Conservation (phyloP, 2,113 vertebrate species). For the Mohoua ochrocephala region DNA sequence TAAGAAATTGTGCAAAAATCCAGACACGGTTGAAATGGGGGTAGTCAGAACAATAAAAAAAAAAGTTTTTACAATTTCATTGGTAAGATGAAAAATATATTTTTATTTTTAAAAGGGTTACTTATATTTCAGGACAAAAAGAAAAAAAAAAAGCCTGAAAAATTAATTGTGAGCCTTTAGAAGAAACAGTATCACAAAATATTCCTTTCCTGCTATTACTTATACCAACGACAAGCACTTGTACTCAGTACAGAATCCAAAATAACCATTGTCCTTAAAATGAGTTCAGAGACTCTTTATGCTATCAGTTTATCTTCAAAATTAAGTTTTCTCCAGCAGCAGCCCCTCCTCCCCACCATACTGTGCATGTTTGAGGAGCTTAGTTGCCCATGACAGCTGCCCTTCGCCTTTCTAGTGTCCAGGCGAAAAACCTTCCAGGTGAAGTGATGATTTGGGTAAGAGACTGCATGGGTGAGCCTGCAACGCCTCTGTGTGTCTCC, state of each 20-base stretch:
- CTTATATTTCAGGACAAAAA: background rate
- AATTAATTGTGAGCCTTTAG: background rate
- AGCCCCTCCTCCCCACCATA: background rate
- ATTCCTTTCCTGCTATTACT: background rate
- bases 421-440: background rate
- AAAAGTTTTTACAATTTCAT: background rate
- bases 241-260: background rate
- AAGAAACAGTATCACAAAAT: background rate
- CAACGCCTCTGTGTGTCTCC: background rate
- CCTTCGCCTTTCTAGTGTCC: background rate
- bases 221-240: accelerated
- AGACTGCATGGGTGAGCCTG: background rate
- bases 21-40: accelerated
- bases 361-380: background rate
- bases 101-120: background rate
- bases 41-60: background rate
- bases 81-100: background rate
- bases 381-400: no score
- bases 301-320: background rate
- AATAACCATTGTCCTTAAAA: background rate
- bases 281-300: background rate
- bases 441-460: accelerated
- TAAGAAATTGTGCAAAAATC: background rate
- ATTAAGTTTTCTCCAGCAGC: background rate
- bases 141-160: accelerated